These are phyloP conservation scores for Hapalemur alaotrensis DNA, from an alignment of 2,797 vertebrate genomes.

Conservation along the genomic window DNA sequence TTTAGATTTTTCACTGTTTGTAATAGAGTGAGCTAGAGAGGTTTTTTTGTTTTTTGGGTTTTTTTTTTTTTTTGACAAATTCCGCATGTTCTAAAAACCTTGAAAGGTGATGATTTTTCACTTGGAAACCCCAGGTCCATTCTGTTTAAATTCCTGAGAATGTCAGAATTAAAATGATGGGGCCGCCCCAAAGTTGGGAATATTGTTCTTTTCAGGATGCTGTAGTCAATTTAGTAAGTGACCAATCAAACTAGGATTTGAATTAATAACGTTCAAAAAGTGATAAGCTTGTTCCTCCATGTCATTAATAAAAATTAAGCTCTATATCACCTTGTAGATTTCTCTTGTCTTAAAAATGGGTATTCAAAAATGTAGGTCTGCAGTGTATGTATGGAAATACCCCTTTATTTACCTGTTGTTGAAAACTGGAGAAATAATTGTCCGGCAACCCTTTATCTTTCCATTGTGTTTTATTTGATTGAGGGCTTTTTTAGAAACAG, in stretches of 20 bases:
- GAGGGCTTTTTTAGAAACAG: conserved; percentile 19
- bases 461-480: conserved; percentile 39
- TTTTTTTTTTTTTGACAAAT: conserved; percentile 3
- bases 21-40: conserved; percentile 48
- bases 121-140: background rate
- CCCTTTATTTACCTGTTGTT: background rate
- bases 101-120: conserved; percentile 33
- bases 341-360: conserved; percentile 30
- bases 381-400: conserved; percentile 17
- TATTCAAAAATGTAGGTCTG: conserved; percentile 27
- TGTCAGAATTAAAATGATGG: conserved; percentile 15
- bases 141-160: conserved; percentile 51
- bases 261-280: conserved; percentile 47
- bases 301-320: conserved; percentile 16
- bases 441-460: conserved; percentile 44
- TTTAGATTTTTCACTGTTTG: conserved; percentile 45
- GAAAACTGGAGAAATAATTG: conserved; percentile 56
- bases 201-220: background rate
- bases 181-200: background rate
- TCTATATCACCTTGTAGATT: conserved; percentile 16
- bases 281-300: background rate
- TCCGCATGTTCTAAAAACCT: conserved; percentile 43
- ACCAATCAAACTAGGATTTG: conserved; percentile 36
- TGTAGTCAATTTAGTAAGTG: conserved; percentile 30
- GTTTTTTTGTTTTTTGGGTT: background rate